Conservation (phyloP, 2,113 vertebrate genomes). For the Hemicordylus capensis region DNA sequence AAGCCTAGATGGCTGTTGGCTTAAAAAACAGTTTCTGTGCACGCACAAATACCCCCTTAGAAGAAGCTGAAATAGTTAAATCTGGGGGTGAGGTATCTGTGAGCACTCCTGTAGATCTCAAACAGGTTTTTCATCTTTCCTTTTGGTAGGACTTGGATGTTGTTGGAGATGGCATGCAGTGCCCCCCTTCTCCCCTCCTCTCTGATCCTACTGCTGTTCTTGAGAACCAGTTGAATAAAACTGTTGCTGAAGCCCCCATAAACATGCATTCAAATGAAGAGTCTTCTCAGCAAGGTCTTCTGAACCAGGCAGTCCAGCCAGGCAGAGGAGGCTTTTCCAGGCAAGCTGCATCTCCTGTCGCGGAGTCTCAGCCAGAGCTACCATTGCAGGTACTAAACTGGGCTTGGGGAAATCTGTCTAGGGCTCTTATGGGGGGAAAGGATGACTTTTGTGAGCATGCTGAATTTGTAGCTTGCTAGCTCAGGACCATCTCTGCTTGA, state of each 20-base stretch:
- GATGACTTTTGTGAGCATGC: background rate
- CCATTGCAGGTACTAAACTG: background rate
- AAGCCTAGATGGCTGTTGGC: background rate
- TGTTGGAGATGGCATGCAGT: slow-evolving; percentile 92
- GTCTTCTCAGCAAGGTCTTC: slow-evolving; percentile 57
- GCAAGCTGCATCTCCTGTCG: rapidly evolving
- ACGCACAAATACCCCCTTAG: background rate
- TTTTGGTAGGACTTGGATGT: slow-evolving; percentile 90
- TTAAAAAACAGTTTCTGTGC: background rate
- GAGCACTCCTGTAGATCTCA: background rate
- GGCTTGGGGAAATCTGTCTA: rapidly evolving
- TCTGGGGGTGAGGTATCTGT: background rate
- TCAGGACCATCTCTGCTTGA: background rate
- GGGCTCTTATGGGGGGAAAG: rapidly evolving
- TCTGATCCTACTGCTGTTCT: slow-evolving; percentile 89
- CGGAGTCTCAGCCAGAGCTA: background rate
- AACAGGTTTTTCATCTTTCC: background rate
- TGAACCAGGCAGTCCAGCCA: background rate
- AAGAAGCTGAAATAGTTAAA: background rate
- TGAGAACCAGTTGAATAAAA: slow-evolving; percentile 85
- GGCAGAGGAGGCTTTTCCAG: slow-evolving; percentile 31
- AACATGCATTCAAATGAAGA: slow-evolving; percentile 85
- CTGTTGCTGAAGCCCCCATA: slow-evolving; percentile 84
- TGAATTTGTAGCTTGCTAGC: background rate
- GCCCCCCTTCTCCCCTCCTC: slow-evolving; percentile 92